Base-by-base conservation (phyloP, 2,888 invertebrate species). In the Amblyjoppa proteus region DNA sequence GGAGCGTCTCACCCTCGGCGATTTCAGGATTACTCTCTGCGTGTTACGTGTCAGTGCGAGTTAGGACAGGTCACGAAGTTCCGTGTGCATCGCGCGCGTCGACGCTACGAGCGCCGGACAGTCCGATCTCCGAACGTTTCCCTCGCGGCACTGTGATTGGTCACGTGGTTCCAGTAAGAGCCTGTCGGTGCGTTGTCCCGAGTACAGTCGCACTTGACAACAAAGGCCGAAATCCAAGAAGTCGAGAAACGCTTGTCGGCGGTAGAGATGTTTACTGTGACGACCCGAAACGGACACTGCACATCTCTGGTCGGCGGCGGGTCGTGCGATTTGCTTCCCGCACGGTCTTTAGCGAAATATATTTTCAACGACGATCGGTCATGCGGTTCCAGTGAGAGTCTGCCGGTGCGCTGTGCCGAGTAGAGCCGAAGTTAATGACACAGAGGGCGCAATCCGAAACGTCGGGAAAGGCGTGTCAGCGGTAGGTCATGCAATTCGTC, bases 61-160 rank as follows among this genome's bases (percentile, higher is more conserved):
- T 75, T 75, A 28, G 31, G 66, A 80, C 64, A 74, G 81, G 74
- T 81, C 74, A 81, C 74, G 74, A 81, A 81, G 45, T 58, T 68
- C 68, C 81, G 74, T 74, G 73, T 68, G 74, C 56, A 66, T 56
- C 73, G 41, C 73, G 28, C 73, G 28, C 16, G 25, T 3, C 68
- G 66, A 66, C 64, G 64, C 25, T 71, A 58, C n/a, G 56, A 71
- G 25, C 38, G 53, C 34, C 34, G 38, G 38, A 71, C 20, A 64
- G 28, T 66, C 45, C 80, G 51, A 28, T 45, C 61, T 34, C 11
- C 20, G 31, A 61, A 45, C 11, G 34, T 31, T 34, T 49, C 28
- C 13, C 56, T 51, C 13, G 66, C 66, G 51, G n/a, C 20, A 56
- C 45, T 53, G 13, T 70, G 51, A 38, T 45, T 16, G 49, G 49